Evolutionary conservation across 2,113 vertebrate species (phyloP).

Genomic region (Urocolius indicus): DNA sequence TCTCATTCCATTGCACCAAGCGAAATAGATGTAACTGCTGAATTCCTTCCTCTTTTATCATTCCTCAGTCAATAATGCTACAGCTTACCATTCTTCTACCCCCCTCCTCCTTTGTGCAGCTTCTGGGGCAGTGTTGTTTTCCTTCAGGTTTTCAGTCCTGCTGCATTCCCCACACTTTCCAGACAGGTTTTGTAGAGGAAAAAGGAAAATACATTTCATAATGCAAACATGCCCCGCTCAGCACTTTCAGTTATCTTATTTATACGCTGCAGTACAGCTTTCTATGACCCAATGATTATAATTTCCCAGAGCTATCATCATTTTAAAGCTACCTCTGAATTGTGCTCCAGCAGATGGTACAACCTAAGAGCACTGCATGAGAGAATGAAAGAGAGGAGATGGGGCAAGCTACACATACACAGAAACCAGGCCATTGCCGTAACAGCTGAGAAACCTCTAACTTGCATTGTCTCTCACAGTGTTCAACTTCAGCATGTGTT

Average conservation of each 20-base stretch:
- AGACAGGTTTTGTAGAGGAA: slow-evolving; percentile 76
- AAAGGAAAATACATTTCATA: slow-evolving; percentile 80
- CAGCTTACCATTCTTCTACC: slow-evolving; percentile 73
- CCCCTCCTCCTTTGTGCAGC: slow-evolving; percentile 73
- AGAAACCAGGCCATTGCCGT: slow-evolving; percentile 40
- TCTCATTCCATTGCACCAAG: slow-evolving; percentile 72
- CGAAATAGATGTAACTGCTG: slow-evolving; percentile 72
- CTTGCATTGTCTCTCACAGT: slow-evolving; percentile 36
- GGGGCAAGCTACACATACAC: neutral
- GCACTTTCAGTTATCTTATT: slow-evolving; percentile 85
- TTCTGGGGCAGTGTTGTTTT: slow-evolving; percentile 72
- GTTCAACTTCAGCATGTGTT: slow-evolving; percentile 38
- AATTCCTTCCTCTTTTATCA: slow-evolving; percentile 72
- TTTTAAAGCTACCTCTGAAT: slow-evolving; percentile 80
- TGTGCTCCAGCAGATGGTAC: slow-evolving; percentile 77
- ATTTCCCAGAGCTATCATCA: slow-evolving; percentile 81
- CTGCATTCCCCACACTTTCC: slow-evolving; percentile 68
- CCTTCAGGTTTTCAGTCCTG: slow-evolving; percentile 74
- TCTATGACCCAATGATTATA: slow-evolving; percentile 81
- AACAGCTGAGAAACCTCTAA: slow-evolving; percentile 44
- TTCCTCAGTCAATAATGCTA: slow-evolving; percentile 78
- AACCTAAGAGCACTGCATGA: slow-evolving; percentile 32
- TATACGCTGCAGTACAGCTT: slow-evolving; percentile 78
- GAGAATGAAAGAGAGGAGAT: slow-evolving; percentile 46
- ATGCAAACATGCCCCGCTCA: slow-evolving; percentile 80